Evolutionary conservation across 2,113 vertebrate species (phyloP).

Genomic region (Pituophis catenifer): DNA sequence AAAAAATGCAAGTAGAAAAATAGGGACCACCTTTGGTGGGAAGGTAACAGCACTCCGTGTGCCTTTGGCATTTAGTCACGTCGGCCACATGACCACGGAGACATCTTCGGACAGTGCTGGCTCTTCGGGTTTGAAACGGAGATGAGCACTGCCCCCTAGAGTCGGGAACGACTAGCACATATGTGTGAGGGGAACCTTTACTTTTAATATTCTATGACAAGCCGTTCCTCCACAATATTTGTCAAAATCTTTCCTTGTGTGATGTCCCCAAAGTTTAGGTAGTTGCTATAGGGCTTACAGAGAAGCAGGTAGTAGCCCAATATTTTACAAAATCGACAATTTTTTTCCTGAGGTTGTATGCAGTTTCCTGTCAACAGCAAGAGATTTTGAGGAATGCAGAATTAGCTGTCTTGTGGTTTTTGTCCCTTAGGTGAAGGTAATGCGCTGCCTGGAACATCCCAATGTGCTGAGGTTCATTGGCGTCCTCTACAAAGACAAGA

Average conservation of each 20-base stretch:
- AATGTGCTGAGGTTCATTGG: conserved; percentile 96
- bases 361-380: not conserved
- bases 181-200: no score
- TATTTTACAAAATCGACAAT: not conserved
- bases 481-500: conserved; percentile 97
- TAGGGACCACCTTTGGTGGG: no score
- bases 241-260: not conserved
- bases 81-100: no score
- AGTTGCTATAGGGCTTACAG: not conserved
- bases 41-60: no score
- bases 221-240: not conserved
- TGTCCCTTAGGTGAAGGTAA: conserved; percentile 88
- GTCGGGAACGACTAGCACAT: no score
- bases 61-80: no score
- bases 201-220: not conserved
- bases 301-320: not conserved
- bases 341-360: not conserved
- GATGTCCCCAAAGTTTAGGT: not conserved
- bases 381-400: not conserved
- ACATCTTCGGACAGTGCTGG: no score
- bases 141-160: no score
- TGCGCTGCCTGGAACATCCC: conserved; percentile 95
- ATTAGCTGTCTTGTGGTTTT: not conserved
- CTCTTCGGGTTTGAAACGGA: no score
- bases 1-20: no score